A percentile compares a stretch with the other conserved stretches of the same genome.
phyloP scores from a whole-genome alignment of 2,113 vertebrate species.

The Meles meles region DNA sequence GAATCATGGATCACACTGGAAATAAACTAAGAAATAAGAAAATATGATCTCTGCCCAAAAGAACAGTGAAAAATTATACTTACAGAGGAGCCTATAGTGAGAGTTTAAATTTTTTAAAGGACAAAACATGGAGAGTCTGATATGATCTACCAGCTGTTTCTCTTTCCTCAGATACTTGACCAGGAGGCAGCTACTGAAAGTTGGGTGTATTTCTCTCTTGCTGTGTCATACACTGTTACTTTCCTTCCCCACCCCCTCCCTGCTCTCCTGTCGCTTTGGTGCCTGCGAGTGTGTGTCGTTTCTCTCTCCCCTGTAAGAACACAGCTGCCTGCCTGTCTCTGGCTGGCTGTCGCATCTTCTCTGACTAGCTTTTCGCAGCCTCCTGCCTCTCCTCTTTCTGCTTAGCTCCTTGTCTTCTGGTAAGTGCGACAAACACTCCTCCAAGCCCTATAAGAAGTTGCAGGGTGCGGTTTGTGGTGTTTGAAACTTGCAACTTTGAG shows the following conservation, averaged over 20 bases:
- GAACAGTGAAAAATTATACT: neutral
- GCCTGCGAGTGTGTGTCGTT: slow-evolving; percentile 14
- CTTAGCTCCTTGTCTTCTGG: slow-evolving; percentile 73
- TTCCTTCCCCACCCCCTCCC: slow-evolving; percentile 7
- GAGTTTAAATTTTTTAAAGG: neutral
- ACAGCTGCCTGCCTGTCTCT: slow-evolving; percentile 54
- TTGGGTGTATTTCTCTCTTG: slow-evolving; percentile 11
- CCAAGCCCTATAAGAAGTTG: neutral
- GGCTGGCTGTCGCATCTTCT: slow-evolving; percentile 62
- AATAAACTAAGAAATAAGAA: slow-evolving; percentile 36
- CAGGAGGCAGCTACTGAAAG: neutral
- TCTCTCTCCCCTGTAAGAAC: slow-evolving; percentile 59
- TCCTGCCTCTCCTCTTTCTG: slow-evolving; percentile 64
- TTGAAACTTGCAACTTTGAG: slow-evolving; percentile 44
- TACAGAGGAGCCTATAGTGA: neutral
- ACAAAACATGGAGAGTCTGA: neutral
- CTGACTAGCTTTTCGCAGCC: slow-evolving; percentile 62
- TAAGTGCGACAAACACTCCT: slow-evolving; percentile 79
- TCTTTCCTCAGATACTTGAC: slow-evolving; percentile 28
- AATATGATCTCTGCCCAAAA: neutral
- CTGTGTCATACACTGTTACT: slow-evolving; percentile 24
- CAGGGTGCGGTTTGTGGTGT: slow-evolving; percentile 24
- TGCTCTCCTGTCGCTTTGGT: neutral
- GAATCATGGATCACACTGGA: slow-evolving; percentile 27
- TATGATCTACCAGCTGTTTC: neutral